phyloP scores from a whole-genome alignment of 1,140 invertebrate species.

The Cotesia chilonis region DNA sequence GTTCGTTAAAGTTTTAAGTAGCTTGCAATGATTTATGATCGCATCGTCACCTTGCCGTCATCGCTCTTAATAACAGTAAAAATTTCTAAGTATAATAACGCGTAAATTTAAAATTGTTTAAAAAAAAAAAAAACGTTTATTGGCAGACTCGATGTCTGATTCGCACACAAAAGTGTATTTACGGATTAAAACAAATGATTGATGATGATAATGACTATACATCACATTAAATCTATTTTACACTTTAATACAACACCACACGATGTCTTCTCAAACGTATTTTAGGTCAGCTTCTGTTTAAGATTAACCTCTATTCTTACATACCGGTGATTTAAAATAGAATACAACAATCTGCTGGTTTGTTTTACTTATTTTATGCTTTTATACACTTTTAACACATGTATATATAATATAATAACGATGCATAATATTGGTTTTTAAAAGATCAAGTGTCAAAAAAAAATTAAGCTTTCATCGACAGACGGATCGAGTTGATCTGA shows the following conservation, averaged over 20 bases:
- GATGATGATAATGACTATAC: conserved; percentile 41
- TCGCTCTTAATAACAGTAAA: conserved; percentile 18
- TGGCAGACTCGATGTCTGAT: conserved; percentile 42
- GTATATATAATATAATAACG: too few relatives aligned
- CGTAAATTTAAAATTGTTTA: conserved; percentile 7
- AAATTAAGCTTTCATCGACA: too few relatives aligned
- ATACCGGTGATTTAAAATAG: conserved; percentile 59
- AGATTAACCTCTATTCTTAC: conserved; percentile 61
- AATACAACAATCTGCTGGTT: conserved; percentile 49
- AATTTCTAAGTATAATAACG: conserved; percentile 33
- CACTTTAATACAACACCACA: conserved; percentile 42
- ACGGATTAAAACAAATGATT: conserved; percentile 16
- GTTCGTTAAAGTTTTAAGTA: conserved; percentile 9
- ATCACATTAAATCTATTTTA: conserved; percentile 52
- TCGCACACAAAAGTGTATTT: conserved; percentile 4
- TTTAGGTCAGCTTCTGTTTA: conserved; percentile 55
- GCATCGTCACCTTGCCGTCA: not conserved
- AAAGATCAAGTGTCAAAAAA: conserved; percentile 3
- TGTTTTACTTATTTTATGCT: conserved; percentile 6
- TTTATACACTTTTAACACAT: not conserved
- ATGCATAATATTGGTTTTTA: not conserved
- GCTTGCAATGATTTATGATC: not conserved
- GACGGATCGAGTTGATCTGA: too few relatives aligned
- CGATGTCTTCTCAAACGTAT: conserved; percentile 52
- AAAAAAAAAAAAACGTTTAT: conserved; percentile 15